Conservation (phyloP, 2,797 vertebrate genomes). For the Gymnopithys bicolor region DNA sequence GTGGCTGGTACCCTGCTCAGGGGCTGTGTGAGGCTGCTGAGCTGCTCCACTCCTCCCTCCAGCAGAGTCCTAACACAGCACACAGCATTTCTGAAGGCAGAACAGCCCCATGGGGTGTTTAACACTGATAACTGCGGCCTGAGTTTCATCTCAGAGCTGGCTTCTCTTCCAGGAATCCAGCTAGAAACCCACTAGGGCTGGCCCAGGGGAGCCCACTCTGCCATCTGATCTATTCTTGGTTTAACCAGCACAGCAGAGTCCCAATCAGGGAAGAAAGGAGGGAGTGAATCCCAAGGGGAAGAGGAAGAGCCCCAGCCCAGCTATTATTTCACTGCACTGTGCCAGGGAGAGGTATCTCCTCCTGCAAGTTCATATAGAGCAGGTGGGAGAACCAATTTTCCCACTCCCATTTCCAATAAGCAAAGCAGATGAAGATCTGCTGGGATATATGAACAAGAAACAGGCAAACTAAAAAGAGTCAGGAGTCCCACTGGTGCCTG, state of each 20-base stretch:
- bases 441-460: slow-evolving; percentile 20
- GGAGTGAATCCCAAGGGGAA: not conserved
- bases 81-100: not conserved
- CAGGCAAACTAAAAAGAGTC: not conserved
- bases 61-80: not conserved
- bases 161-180: not conserved
- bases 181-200: not conserved
- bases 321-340: slow-evolving; percentile 3
- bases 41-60: not conserved
- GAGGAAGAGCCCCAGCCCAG: not conserved
- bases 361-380: slow-evolving; percentile 12
- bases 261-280: slow-evolving; percentile 1
- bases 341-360: not conserved
- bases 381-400: slow-evolving; percentile 28
- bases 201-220: not conserved
- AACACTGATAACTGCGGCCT: not conserved
- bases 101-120: not conserved
- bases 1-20: not conserved
- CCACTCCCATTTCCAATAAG: not conserved
- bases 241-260: not conserved
- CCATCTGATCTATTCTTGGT: not conserved
- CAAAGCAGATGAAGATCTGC: not conserved
- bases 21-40: not conserved
- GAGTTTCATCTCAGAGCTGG: slow-evolving; percentile 20
- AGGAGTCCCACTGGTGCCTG: slow-evolving; percentile 19